phyloP scores from a whole-genome alignment of 2,113 vertebrate species.

The Puma concolor region DNA sequence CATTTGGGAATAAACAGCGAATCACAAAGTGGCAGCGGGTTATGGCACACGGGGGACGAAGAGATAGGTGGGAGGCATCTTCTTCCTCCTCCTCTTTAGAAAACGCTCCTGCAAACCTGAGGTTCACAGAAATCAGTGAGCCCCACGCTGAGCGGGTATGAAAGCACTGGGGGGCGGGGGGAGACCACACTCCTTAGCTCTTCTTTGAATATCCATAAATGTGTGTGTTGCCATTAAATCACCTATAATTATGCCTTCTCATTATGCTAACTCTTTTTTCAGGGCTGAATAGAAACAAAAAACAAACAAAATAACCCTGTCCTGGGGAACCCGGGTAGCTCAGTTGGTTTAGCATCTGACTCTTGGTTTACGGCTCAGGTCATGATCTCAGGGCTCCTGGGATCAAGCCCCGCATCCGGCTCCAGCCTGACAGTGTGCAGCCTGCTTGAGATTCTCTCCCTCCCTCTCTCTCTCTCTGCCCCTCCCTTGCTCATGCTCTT shows the following conservation, averaged over 20 bases:
- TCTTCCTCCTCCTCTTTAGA: neutral
- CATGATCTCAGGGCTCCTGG: too few relatives aligned
- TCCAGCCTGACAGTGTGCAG: too few relatives aligned
- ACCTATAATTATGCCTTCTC: neutral
- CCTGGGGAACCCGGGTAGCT: too few relatives aligned
- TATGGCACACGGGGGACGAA: fast-evolving
- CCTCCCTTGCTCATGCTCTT: too few relatives aligned
- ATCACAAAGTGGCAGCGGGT: neutral
- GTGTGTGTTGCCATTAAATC: neutral
- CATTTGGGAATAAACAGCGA: neutral
- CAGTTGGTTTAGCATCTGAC: too few relatives aligned
- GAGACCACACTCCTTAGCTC: neutral
- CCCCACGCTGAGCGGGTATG: neutral
- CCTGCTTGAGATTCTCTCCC: too few relatives aligned
- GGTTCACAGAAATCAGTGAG: neutral
- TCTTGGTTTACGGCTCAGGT: too few relatives aligned
- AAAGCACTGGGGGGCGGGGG: neutral
- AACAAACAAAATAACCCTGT: too few relatives aligned
- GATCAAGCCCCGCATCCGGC: too few relatives aligned
- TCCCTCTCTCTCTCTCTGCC: too few relatives aligned
- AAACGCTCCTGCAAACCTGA: neutral
- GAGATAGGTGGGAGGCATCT: neutral
- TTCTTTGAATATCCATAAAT: neutral
- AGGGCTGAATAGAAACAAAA: neutral
- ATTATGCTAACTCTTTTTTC: neutral